phyloP scores from a whole-genome alignment of 2,888 invertebrate genomes.

The Anthrax anthrax region DNA sequence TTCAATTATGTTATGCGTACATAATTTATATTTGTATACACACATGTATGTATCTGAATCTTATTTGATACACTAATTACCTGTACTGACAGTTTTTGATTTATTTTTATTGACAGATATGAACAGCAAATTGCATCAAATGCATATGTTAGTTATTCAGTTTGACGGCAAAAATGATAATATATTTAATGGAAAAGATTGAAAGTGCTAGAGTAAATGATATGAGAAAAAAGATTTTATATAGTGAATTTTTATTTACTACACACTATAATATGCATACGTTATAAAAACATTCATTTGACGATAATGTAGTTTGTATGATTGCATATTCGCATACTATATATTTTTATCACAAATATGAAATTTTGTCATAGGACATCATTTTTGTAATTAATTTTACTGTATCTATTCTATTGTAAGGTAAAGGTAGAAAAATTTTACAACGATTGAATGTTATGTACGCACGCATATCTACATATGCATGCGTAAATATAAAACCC shows the following conservation, averaged over 20 bases:
- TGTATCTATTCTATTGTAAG: too few relatives aligned
- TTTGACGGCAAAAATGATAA: background rate
- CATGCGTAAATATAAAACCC: too few relatives aligned
- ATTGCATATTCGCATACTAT: too few relatives aligned
- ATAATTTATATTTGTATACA: too few relatives aligned
- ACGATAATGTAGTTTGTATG: too few relatives aligned
- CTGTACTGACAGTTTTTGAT: constrained; percentile 5
- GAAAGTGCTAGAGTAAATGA: background rate
- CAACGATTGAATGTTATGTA: too few relatives aligned
- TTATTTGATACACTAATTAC: background rate
- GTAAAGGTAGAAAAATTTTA: too few relatives aligned
- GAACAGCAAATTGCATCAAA: background rate
- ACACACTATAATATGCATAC: background rate
- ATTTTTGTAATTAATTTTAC: background rate
- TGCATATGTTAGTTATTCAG: background rate
- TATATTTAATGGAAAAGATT: background rate
- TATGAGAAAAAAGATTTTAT: background rate
- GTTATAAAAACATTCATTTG: background rate
- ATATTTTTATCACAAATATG: too few relatives aligned
- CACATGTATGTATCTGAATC: too few relatives aligned
- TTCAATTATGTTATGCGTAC: too few relatives aligned
- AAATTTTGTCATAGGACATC: background rate
- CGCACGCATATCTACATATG: background rate
- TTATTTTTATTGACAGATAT: constrained; percentile 2
- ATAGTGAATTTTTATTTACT: background rate